Percentiles rank a stretch among this genome's conserved stretches.
Evolutionary conservation across 2,113 vertebrate genomes (phyloP).

Genomic region (Tupaia chinensis): DNA sequence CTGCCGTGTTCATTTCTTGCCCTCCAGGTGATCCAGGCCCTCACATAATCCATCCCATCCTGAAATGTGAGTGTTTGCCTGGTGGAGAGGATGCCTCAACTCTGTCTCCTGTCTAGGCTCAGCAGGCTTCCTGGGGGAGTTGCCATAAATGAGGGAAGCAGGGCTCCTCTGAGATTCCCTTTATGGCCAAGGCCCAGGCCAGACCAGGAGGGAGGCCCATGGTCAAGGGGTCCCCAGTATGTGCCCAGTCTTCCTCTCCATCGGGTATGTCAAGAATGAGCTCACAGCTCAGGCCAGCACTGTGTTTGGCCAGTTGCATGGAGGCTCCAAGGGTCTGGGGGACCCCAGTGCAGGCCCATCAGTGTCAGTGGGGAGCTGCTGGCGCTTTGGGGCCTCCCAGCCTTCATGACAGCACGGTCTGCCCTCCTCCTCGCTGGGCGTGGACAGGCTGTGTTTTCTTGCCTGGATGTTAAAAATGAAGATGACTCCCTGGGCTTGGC

Average conservation of each 20-base stretch:
- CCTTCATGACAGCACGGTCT: background rate
- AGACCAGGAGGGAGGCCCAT: background rate
- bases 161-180: background rate
- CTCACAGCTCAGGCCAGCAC: background rate
- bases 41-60: background rate
- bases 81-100: background rate
- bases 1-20: background rate
- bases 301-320: background rate
- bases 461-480: background rate
- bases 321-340: background rate
- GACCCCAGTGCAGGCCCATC: background rate
- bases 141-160: background rate
- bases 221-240: background rate
- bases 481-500: background rate
- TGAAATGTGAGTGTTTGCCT: background rate
- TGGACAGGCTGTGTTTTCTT: background rate
- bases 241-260: background rate
- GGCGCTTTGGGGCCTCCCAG: background rate
- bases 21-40: background rate
- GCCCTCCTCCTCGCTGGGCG: background rate
- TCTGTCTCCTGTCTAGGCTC: background rate
- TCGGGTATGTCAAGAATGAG: background rate
- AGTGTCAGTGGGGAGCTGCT: background rate
- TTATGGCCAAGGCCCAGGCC: background rate
- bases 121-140: background rate